These are phyloP conservation scores for Cryptoblepharus egeriae DNA, from an alignment of 2,797 vertebrate species.

Conservation along the genomic window DNA sequence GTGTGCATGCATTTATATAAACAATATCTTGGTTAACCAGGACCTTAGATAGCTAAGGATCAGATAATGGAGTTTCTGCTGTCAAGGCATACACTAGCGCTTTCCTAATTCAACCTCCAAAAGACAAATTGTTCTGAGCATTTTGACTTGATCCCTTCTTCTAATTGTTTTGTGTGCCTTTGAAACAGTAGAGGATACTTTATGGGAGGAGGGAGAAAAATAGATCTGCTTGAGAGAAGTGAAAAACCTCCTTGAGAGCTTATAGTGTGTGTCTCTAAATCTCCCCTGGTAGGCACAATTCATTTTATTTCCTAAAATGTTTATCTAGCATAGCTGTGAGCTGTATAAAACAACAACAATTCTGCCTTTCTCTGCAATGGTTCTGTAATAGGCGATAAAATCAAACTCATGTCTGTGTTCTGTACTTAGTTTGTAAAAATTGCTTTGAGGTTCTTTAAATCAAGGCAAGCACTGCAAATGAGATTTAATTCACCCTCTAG, in stretches of 20 bases:
- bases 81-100: background rate
- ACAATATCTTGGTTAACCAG: background rate
- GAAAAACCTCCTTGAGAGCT: background rate
- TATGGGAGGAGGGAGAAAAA: background rate
- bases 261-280: background rate
- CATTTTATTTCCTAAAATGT: conserved; percentile 12
- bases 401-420: background rate
- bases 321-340: background rate
- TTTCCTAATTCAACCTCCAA: background rate
- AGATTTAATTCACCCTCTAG: background rate
- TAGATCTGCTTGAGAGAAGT: background rate
- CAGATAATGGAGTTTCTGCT: background rate
- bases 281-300: background rate
- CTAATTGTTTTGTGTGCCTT: background rate
- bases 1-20: background rate
- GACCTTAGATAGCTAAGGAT: background rate
- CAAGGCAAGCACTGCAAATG: background rate
- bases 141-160: background rate
- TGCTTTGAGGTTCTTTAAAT: background rate
- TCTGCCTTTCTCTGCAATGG: background rate
- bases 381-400: conserved; percentile 4
- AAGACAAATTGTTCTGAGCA: conserved; percentile 4
- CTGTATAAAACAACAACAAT: background rate
- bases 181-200: background rate
- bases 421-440: background rate